Evolutionary conservation across 2,113 vertebrate species (phyloP).

Genomic region (Oryzias celebensis): DNA sequence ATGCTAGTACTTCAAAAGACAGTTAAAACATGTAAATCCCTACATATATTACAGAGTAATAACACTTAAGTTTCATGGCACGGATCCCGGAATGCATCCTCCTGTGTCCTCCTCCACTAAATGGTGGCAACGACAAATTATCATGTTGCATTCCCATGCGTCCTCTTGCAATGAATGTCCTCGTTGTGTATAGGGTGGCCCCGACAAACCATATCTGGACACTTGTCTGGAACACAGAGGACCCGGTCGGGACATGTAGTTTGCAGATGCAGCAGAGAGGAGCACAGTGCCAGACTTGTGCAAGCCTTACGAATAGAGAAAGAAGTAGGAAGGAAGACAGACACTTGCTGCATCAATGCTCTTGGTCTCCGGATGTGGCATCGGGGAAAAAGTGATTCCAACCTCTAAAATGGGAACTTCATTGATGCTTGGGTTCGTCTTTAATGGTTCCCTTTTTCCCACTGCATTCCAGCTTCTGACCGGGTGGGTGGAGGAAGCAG

Average conservation of each 20-base stretch:
- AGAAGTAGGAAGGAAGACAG: constrained; percentile 45
- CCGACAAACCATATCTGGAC: constrained; percentile 59
- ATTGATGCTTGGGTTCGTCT: constrained; percentile 43
- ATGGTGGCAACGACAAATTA: constrained; percentile 7
- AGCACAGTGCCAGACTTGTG: constrained; percentile 43
- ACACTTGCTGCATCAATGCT: constrained; percentile 46
- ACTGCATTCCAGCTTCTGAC: constrained; percentile 48
- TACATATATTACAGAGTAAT: neutral
- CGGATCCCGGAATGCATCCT: neutral
- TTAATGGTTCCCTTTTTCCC: constrained; percentile 33
- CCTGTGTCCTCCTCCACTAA: constrained; percentile 4
- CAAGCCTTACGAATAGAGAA: constrained; percentile 26
- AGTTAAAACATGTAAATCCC: neutral
- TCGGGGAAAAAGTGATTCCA: constrained; percentile 14
- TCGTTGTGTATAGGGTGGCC: constrained; percentile 51
- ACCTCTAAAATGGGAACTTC: constrained; percentile 7
- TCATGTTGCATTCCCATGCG: constrained; percentile 6
- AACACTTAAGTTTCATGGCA: too few species aligned
- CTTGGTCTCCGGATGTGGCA: constrained; percentile 13
- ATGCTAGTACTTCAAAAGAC: too few species aligned
- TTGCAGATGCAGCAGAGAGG: constrained; percentile 49
- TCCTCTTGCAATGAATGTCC: constrained; percentile 45
- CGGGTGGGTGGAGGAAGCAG: neutral
- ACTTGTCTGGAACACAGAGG: constrained; percentile 52
- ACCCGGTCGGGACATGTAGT: constrained; percentile 32